Evolutionary conservation across 2,888 invertebrate species (phyloP), one percentile per base, ranked within the genome.

Genomic region (Nyleta sp.): DNA sequence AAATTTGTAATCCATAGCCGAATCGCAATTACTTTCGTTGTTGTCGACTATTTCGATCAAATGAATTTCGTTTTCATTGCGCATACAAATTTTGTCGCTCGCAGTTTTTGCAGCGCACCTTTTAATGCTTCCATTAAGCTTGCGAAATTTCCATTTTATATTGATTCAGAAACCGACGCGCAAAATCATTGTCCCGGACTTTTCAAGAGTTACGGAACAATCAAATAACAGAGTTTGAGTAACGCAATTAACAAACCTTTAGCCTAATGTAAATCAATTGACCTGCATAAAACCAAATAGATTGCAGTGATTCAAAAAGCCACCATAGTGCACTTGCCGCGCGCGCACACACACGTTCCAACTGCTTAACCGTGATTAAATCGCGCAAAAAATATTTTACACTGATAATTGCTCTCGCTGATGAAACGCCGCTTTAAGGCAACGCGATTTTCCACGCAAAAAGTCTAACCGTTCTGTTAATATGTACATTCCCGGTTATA

Each of bases 231-330:
- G 46, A 67, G 52, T 52, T 64, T 42, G 7, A 24, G 52, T 52
- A 52, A 64, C 40, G 65, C 17, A 65, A 65, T 65, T 65, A 65
- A 53, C 53, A 42, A 53, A 53, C 65, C 42, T 65, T 53, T 65
- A 65, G 53, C 42, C 53, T 53, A 65, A 64, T 52, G 52, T 64
- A 50, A 53, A 65, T 65, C 50, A 65, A 65, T 65, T 53, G 42
- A 42, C 42, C 53, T 65, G 35, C n/a, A 55, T 35, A 46, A 67
- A 67, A 46, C 53, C 22, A 44, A 53, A 44, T 46, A 44, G 53
- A 55, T 35, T 55, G 24, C 44, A 31, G 44, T 40, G n/a, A n/a
- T 67, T 44, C 33, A 50, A 64, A 64, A 50, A 64, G 50, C 18
- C 50, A 28, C 64, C 8, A 6, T 28, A 28, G 8, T 28, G 8